phyloP scores from a whole-genome alignment of 2,113 vertebrate genomes.

The Dendrocopos noguchii region DNA sequence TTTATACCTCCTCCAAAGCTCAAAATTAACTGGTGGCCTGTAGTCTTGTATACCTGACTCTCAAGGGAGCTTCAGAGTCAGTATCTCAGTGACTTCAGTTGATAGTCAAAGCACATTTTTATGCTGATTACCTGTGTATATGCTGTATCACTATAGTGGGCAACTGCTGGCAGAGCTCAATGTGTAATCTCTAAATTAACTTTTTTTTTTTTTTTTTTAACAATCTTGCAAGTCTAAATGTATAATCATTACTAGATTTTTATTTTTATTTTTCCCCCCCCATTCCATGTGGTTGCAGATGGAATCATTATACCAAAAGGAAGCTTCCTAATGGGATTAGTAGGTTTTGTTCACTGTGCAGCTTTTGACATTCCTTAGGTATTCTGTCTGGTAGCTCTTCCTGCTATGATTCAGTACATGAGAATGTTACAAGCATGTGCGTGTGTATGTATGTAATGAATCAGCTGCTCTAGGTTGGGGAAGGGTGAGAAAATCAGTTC shows the following conservation, averaged over 20 bases:
- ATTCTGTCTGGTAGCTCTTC: constrained; percentile 65
- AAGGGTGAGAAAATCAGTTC: constrained; percentile 67
- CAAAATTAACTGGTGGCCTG: neutral
- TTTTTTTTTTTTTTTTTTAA: neutral
- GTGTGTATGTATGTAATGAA: constrained; percentile 64
- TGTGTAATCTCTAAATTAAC: neutral
- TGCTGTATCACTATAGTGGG: neutral
- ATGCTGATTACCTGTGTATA: neutral
- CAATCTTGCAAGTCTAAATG: neutral
- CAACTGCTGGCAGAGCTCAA: neutral
- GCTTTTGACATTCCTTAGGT: constrained; percentile 72
- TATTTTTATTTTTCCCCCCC: neutral
- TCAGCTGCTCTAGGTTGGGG: constrained; percentile 65
- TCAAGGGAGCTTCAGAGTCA: neutral
- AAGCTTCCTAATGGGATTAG: constrained; percentile 77
- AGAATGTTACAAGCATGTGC: constrained; percentile 72
- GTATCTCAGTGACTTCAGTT: neutral
- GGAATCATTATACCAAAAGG: constrained; percentile 31
- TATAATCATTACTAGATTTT: neutral
- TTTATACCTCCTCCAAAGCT: neutral
- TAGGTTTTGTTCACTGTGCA: constrained; percentile 59
- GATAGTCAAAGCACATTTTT: neutral
- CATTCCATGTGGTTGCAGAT: neutral
- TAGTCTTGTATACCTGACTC: neutral
- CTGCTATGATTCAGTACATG: constrained; percentile 71